Evolutionary conservation across 2,113 vertebrate genomes (phyloP).

Genomic region (Peromyscus polionotus): DNA sequence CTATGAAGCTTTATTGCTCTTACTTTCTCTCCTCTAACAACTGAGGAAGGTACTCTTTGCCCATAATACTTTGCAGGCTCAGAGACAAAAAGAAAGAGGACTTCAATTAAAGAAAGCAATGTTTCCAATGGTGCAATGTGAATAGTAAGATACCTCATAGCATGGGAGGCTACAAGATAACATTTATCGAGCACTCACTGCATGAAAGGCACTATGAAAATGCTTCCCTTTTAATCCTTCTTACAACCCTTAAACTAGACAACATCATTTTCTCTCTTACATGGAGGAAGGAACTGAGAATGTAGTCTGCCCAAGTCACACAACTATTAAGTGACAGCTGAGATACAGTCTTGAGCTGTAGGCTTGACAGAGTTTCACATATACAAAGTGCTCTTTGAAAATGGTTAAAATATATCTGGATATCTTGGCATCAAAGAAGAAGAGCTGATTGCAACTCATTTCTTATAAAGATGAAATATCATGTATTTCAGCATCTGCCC

Average conservation of each 20-base stretch:
- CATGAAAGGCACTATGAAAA: background rate
- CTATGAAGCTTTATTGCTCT: background rate
- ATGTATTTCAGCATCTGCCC: background rate
- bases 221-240: background rate
- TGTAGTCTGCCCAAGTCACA: background rate
- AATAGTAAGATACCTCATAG: background rate
- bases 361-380: background rate
- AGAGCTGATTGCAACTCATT: background rate
- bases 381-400: background rate
- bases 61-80: background rate
- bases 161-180: background rate
- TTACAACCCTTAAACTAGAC: background rate
- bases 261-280: background rate
- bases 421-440: background rate
- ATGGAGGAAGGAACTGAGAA: background rate
- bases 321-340: background rate
- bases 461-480: background rate
- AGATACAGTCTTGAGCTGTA: background rate
- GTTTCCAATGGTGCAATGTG: background rate
- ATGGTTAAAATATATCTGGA: no score
- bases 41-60: background rate
- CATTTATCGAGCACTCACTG: background rate
- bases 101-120: background rate
- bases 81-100: background rate
- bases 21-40: background rate